phyloP scores from a whole-genome alignment of 53 echinoderm and acorn worm genomes.

The Henricia sp. region DNA sequence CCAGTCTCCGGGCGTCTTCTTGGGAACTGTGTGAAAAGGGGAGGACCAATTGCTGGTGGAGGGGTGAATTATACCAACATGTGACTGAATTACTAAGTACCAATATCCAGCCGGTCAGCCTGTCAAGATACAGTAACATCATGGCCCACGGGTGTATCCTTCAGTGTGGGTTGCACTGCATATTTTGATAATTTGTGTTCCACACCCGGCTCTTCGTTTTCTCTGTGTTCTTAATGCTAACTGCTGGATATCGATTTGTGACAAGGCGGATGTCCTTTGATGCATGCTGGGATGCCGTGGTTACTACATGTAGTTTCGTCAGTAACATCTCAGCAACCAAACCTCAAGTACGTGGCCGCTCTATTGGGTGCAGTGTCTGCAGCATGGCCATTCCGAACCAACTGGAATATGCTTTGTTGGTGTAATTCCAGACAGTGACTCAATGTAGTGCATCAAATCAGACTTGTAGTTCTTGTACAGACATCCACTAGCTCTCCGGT shows the following conservation, averaged over 20 bases:
- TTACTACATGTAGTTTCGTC: slow-evolving; percentile 26
- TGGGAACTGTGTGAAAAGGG: too few species aligned
- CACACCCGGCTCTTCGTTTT: slow-evolving; percentile 35
- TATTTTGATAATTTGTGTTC: not conserved
- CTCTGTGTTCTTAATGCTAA: slow-evolving; percentile 66
- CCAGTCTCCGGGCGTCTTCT: too few species aligned
- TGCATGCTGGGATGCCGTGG: not conserved
- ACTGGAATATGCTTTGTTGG: too few species aligned
- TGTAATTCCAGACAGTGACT: too few species aligned
- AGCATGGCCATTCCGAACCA: slow-evolving; percentile 74
- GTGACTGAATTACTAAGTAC: too few species aligned
- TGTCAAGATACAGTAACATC: too few species aligned
- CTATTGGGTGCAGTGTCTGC: slow-evolving; percentile 23
- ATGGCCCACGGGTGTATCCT: too few species aligned
- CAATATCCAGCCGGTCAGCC: too few species aligned
- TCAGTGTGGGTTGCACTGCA: slow-evolving; percentile 1
- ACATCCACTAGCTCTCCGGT: not conserved
- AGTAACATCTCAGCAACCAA: slow-evolving; percentile 35
- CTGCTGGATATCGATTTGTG: slow-evolving; percentile 60
- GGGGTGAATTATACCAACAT: too few species aligned
- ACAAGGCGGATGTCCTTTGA: slow-evolving; percentile 62
- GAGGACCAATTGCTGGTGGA: too few species aligned
- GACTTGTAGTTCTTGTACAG: slow-evolving; percentile 17
- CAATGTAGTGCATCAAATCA: not conserved
- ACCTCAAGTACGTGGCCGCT: slow-evolving; percentile 25